Conservation (phyloP, 2,888 invertebrate genomes). For the Frankliniella intonsa region DNA sequence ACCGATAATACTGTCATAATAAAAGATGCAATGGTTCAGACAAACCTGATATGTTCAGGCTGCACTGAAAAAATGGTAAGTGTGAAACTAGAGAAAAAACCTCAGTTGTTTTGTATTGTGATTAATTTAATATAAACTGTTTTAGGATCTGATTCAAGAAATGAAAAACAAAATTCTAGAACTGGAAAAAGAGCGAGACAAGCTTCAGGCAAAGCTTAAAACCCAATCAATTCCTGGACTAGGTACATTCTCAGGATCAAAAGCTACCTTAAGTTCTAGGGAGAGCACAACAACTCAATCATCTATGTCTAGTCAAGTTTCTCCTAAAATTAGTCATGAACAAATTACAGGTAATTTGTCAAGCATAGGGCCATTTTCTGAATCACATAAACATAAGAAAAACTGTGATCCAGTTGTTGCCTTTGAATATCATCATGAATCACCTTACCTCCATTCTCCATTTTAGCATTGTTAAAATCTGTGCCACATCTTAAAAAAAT, state of each 20-base stretch:
- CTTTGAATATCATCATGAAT: not conserved
- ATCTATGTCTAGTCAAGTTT: no score
- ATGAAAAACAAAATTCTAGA: not conserved
- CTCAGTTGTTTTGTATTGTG: not conserved
- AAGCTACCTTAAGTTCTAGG: no score
- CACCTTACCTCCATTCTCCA: not conserved
- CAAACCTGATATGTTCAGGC: not conserved
- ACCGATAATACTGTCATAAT: not conserved
- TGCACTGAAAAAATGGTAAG: not conserved
- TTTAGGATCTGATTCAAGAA: not conserved
- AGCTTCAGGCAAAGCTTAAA: not conserved
- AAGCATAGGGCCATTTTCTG: no score
- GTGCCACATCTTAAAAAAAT: not conserved
- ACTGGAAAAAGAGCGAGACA: not conserved
- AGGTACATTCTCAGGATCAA: not conserved
- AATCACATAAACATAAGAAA: no score
- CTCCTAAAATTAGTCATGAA: no score
- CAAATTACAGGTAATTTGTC: no score
- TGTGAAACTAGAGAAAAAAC: not conserved
- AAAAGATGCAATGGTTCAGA: not conserved
- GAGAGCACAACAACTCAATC: no score
- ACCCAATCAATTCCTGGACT: not conserved
- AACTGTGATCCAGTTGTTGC: no score
- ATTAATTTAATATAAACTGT: not conserved
- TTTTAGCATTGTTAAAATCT: not conserved